Evolutionary conservation across 2,113 vertebrate genomes (phyloP).

Genomic region (Hemichromis elongatus): DNA sequence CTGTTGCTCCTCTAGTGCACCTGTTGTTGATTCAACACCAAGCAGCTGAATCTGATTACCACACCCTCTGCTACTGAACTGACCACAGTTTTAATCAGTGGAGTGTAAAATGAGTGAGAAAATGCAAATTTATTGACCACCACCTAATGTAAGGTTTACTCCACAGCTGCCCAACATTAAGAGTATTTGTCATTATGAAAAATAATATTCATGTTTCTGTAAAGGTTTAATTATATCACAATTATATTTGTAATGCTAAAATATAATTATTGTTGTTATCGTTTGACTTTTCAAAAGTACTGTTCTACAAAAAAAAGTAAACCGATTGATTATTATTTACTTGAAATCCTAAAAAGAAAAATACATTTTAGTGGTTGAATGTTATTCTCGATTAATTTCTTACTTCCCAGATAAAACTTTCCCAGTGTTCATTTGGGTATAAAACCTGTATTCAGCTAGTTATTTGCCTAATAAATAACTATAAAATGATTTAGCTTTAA

Average conservation of each 20-base stretch:
- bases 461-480: not conserved
- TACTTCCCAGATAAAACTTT: not conserved
- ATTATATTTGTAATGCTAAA: not conserved
- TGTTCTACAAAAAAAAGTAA: not conserved
- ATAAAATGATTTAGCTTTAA: not conserved
- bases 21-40: not conserved
- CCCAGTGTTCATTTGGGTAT: not conserved
- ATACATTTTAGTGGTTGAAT: not conserved
- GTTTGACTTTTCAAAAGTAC: not conserved
- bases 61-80: not conserved
- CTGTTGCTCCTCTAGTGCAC: not conserved
- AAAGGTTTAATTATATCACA: not conserved
- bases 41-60: accelerated
- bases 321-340: not conserved
- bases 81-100: not conserved
- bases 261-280: accelerated
- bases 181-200: not conserved
- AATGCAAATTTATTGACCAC: not conserved
- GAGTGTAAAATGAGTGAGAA: accelerated
- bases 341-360: not conserved
- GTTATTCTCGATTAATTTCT: not conserved
- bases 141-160: not conserved
- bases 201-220: not conserved
- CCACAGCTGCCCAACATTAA: not conserved
- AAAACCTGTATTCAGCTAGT: accelerated